Base-by-base conservation (phyloP, 2,797 vertebrate genomes). In the Sciurus vulgaris region DNA sequence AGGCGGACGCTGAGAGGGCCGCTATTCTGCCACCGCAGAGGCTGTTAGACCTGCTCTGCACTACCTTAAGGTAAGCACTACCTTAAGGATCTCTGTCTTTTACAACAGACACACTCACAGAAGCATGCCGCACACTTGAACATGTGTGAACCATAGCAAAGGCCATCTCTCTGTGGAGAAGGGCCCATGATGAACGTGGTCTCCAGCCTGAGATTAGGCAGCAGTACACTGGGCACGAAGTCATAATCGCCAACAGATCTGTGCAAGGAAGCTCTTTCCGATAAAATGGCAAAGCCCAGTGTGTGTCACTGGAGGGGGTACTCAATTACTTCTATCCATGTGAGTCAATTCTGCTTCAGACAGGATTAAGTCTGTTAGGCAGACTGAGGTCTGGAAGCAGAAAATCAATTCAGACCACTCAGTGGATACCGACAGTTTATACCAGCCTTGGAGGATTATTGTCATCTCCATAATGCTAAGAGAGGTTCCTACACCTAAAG, bases 321-420 rank as follows among this genome's bases (percentile, higher is more conserved):
- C 8, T 7, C 3, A 3, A 69, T 77, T 79, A 85, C 65, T 93
- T 96, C 13, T 24, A 28, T 33, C 78, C 12, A 79, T 24, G 44
- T 35, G 74, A 87, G 30, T 33, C 67, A 67, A 41, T 89, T 67
- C 38, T 86, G 35, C 70, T 44, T 44, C n/a, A 79, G 63, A 47
- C 26, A 70, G 22, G 28, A 86, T 61, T 81, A 95, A 89, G 67
- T 70, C 74, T 61, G 28, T 81, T n/a, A 96, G 8, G 61, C 33
- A 61, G 74, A 90, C 2, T 67, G 63, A 96, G 26, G 10, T 47
- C 22, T 65, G 24, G 47, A 96, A 89, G 54, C 24, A 87, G 30
- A 78, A 94, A 94, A 93, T 92, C 26, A 95, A 56, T 94, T 76
- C 65, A 67, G 44, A 87, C 11, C 24, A n/a, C 28, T 88, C 33